Evolutionary conservation across 2,113 vertebrate species (phyloP).

Genomic region (Pleuronectes platessa): DNA sequence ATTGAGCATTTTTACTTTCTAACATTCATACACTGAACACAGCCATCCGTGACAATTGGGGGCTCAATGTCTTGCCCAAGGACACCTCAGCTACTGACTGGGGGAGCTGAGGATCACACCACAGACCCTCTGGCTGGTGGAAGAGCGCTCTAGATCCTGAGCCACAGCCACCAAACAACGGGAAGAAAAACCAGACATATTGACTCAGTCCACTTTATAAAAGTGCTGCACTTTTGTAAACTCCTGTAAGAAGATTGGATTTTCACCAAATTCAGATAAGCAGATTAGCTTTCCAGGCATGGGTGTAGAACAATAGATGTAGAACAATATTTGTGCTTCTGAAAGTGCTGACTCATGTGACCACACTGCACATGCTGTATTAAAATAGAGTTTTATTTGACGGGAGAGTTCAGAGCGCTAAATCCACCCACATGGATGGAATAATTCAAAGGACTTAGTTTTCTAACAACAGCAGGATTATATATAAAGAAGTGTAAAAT

Average conservation of each 20-base stretch:
- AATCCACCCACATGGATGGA: slow-evolving; percentile 4
- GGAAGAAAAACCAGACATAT: neutral
- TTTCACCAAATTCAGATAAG: neutral
- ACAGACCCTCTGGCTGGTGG: neutral
- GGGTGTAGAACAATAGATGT: neutral
- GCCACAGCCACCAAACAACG: neutral
- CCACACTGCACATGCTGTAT: neutral
- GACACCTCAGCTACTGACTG: too few relatives aligned
- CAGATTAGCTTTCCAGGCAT: slow-evolving; percentile 6
- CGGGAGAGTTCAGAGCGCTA: neutral
- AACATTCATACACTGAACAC: too few relatives aligned
- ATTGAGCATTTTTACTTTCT: too few relatives aligned
- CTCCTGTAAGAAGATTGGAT: slow-evolving; percentile 1
- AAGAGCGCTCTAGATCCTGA: neutral
- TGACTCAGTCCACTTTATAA: neutral
- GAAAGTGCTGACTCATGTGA: neutral
- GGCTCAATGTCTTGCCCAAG: too few relatives aligned
- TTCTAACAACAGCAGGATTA: slow-evolving; percentile 28
- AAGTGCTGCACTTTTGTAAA: neutral
- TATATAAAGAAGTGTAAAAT: slow-evolving; percentile 6
- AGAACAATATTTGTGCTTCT: neutral
- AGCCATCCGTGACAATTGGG: too few relatives aligned
- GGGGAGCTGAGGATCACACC: too few relatives aligned
- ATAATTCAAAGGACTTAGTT: slow-evolving; percentile 25
- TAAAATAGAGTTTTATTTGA: slow-evolving; percentile 3